Conservation (phyloP, 2,888 invertebrate genomes). For the Lasioglossum villosulum region DNA sequence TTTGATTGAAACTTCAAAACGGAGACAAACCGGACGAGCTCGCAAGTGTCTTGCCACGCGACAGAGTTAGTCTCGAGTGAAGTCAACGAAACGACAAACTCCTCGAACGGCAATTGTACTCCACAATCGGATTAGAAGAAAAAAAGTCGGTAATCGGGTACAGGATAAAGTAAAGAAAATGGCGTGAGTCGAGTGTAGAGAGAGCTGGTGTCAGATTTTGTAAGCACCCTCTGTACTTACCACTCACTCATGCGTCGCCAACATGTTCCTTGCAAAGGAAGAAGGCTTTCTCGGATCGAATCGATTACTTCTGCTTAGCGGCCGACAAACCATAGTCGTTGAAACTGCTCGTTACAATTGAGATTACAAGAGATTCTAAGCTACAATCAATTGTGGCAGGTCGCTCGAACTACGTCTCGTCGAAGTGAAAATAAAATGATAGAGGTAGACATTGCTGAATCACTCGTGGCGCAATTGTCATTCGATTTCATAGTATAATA, state of each 20-base stretch:
- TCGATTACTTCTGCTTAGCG: slow-evolving; percentile 62
- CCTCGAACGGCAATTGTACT: slow-evolving; percentile 23
- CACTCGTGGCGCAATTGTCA: not conserved
- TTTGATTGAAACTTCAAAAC: not conserved
- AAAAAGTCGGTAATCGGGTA: slow-evolving; percentile 33
- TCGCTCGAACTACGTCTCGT: not conserved
- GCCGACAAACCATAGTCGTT: not conserved
- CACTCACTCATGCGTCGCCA: slow-evolving; percentile 82
- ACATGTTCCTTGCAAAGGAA: slow-evolving; percentile 82
- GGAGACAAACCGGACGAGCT: slow-evolving; percentile 2
- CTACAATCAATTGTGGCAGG: slow-evolving; percentile 3
- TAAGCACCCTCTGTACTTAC: slow-evolving; percentile 83
- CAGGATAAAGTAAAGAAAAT: slow-evolving; percentile 66
- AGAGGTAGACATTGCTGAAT: not conserved
- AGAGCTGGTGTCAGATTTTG: slow-evolving; percentile 74
- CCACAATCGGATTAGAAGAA: slow-evolving; percentile 55
- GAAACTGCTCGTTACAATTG: not conserved
- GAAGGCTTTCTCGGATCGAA: slow-evolving; percentile 73
- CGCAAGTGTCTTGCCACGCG: not conserved
- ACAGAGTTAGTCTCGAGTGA: slow-evolving; percentile 1
- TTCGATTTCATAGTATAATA: not conserved
- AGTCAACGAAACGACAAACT: not conserved
- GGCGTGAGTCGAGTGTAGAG: slow-evolving; percentile 78
- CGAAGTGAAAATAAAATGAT: slow-evolving; percentile 6
- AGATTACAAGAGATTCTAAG: not conserved